A percentile compares a stretch with the other conserved stretches of the same genome.
Evolutionary conservation across 2,797 vertebrate genomes (phyloP).

Genomic region (Merluccius polli): DNA sequence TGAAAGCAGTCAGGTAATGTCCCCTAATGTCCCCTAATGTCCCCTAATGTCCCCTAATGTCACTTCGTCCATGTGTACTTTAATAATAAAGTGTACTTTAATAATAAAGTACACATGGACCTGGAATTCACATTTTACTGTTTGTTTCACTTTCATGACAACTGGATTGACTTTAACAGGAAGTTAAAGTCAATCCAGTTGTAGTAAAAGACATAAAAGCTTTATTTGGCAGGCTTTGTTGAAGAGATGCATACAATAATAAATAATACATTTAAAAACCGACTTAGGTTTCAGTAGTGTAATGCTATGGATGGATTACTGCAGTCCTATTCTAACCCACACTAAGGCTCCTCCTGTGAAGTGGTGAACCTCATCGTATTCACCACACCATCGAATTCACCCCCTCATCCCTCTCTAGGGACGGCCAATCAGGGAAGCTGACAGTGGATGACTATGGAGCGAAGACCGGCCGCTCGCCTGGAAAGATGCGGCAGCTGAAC

Average conservation of each 20-base stretch:
- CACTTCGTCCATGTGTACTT: too few species aligned
- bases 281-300: too few species aligned
- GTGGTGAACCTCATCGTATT: not conserved
- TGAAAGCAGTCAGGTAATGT: constrained; percentile 88
- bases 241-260: constrained; percentile 1
- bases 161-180: too few species aligned
- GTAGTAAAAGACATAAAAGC: not conserved
- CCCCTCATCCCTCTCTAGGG: constrained; percentile 78
- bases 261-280: not conserved
- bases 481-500: constrained; percentile 94
- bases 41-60: too few species aligned
- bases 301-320: not conserved
- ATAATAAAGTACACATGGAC: not conserved
- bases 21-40: too few species aligned
- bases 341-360: not conserved
- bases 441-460: constrained; percentile 95
- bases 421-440: constrained; percentile 90
- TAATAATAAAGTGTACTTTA: too few species aligned
- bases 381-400: too few species aligned
- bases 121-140: not conserved
- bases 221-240: not conserved
- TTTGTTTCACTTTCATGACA: too few species aligned
- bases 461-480: constrained; percentile 86
- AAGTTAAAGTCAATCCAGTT: not conserved
- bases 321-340: not conserved